Percentiles rank a stretch among this genome's conserved stretches.
Evolutionary conservation across 2,797 vertebrate genomes (phyloP).

Genomic region (Calcarius lapponicus): DNA sequence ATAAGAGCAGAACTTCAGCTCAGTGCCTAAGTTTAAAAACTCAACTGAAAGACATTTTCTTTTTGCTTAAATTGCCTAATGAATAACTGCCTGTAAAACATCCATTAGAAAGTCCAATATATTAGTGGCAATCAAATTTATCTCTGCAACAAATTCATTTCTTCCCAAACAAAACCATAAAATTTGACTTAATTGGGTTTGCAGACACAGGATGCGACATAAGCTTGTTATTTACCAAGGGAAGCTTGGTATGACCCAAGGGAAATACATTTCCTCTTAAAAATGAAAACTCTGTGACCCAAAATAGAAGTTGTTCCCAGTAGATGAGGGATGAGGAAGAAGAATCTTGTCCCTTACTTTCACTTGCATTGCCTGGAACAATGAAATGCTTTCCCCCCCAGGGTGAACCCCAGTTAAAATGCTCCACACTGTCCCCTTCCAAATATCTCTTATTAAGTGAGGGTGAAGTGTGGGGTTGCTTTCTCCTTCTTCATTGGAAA

Average conservation of each 20-base stretch:
- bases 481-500: not conserved
- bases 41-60: not conserved
- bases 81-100: not conserved
- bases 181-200: not conserved
- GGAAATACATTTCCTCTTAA: conserved; percentile 60
- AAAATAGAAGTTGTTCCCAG: conserved; percentile 47
- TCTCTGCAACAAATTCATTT: not conserved
- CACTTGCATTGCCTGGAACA: not conserved
- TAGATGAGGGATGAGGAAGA: not conserved
- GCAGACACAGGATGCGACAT: conserved; percentile 30
- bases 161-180: not conserved
- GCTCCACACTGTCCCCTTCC: not conserved
- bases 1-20: not conserved
- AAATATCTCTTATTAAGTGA: not conserved
- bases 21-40: not conserved
- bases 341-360: not conserved
- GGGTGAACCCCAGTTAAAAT: not conserved
- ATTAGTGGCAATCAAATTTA: not conserved
- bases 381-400: not conserved
- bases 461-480: not conserved
- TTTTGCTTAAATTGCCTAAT: not conserved
- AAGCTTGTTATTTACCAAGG: not conserved
- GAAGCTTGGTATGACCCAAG: conserved; percentile 37
- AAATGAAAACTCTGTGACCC: conserved; percentile 47
- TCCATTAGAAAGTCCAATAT: not conserved